These are phyloP conservation scores for Hippocampus comes DNA, from an alignment of 2,113 vertebrate species.

Conservation along the genomic window DNA sequence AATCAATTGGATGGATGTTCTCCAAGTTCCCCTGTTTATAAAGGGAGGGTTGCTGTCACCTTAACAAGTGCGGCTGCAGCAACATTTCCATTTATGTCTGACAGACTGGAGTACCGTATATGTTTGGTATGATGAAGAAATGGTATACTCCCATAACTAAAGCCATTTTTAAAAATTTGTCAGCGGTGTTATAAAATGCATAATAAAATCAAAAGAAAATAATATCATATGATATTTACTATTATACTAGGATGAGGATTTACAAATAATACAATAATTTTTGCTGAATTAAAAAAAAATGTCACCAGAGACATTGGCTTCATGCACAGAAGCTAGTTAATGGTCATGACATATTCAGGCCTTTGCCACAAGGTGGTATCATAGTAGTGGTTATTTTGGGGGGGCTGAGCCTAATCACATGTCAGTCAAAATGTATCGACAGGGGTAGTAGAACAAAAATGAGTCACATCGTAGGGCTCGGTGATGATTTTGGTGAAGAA, in stretches of 20 bases:
- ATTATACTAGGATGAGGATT: no score
- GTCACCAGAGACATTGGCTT: neutral
- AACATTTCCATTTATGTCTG: slow-evolving; percentile 65
- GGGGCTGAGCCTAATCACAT: neutral
- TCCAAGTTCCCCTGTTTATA: slow-evolving; percentile 60
- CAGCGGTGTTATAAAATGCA: neutral
- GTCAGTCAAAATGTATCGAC: neutral
- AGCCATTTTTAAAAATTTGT: slow-evolving; percentile 18
- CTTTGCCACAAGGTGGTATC: slow-evolving; percentile 32
- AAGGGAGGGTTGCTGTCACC: slow-evolving; percentile 31
- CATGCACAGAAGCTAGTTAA: neutral
- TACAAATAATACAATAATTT: neutral
- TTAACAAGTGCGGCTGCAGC: slow-evolving; percentile 24
- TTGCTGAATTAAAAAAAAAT: neutral
- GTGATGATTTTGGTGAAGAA: neutral
- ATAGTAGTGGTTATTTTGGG: neutral
- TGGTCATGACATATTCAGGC: neutral
- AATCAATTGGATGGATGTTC: slow-evolving; percentile 66
- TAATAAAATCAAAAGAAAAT: no score
- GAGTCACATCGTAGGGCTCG: neutral
- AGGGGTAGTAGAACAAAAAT: neutral
- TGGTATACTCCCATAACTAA: neutral
- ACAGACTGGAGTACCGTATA: slow-evolving; percentile 11
- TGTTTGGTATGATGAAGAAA: slow-evolving; percentile 27
- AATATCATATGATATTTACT: no score